A percentile compares a stretch with the other conserved stretches of the same genome.
Conservation (phyloP, 2,113 vertebrate genomes). For the Corythornis madagascariensis region DNA sequence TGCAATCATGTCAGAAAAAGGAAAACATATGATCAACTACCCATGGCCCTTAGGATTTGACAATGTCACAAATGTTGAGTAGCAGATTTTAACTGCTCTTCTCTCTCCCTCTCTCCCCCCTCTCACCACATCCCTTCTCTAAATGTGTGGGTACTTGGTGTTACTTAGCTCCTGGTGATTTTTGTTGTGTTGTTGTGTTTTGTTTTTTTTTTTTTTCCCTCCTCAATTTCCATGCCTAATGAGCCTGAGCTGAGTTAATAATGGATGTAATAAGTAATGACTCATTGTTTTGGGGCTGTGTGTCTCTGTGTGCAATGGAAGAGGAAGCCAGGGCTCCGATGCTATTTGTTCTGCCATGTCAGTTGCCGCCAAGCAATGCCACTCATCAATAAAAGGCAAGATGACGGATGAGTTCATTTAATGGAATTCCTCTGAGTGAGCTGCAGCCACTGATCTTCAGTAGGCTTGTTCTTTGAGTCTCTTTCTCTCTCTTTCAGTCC, state of each 20-base stretch:
- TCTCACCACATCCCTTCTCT: background rate
- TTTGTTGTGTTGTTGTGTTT: too few species aligned
- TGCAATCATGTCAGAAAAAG: conserved; percentile 69
- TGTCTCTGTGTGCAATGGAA: conserved; percentile 70
- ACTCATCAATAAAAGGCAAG: conserved; percentile 88
- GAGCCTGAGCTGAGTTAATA: conserved; percentile 88
- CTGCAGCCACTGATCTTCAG: conserved; percentile 69
- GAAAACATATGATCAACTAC: conserved; percentile 75
- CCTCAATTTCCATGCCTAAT: conserved; percentile 85
- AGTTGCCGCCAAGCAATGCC: conserved; percentile 81
- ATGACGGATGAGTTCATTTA: conserved; percentile 89
- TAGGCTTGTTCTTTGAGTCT: conserved; percentile 44
- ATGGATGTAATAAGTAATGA: conserved; percentile 89
- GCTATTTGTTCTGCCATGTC: conserved; percentile 86
- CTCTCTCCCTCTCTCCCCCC: background rate
- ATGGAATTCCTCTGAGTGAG: conserved; percentile 82
- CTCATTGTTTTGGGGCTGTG: conserved; percentile 80
- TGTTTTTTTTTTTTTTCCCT: background rate
- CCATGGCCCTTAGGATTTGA: conserved; percentile 67
- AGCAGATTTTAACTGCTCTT: conserved; percentile 67
- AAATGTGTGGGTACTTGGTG: conserved; percentile 39
- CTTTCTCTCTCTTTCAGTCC: background rate
- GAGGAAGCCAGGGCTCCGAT: conserved; percentile 73
- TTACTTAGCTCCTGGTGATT: conserved; percentile 58
- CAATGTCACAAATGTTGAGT: conserved; percentile 72